Evolutionary conservation across 2,113 vertebrate species (phyloP), one percentile per base, ranked within the genome.

Genomic region (Gobiocypris rarus): DNA sequence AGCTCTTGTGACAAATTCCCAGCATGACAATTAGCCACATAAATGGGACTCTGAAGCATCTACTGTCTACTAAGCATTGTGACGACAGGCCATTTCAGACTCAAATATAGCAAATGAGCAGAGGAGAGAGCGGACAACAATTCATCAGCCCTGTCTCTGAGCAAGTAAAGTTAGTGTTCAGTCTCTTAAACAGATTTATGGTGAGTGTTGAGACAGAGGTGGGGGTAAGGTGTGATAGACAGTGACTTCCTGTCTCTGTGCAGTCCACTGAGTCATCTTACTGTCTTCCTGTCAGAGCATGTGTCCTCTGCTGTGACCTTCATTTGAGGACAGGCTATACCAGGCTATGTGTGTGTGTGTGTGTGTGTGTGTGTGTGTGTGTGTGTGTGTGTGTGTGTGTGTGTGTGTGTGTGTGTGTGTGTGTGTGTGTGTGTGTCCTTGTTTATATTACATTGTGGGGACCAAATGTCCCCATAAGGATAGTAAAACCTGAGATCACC

Each of bases 131-230:
- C 41, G 54, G 19, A 83, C 52, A 58, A 48, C 61, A 76, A 76
- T 43, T 76, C 58, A 65, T 75, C 50, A 75, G 13, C 3, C 43
- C 56, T 75, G 56, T 52, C 73, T 61, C 19, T 34, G 67, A 26
- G 24, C 34, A 28, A 83, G 71, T 19, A 31, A 83, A 80, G 59
- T 67, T 80, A 65, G 59, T 50, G 24, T 26, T 67, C 61, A 80
- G 78, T 65, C 78, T 34, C 52, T 80, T 67, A 67, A 52, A 67
- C 59, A 65, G 78, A 80, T 80, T 80, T 80, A 80, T 34, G 78
- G 78, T 8, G 61, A 80, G 26, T 50, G 43, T 50, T 48, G 59
- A 48, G 58, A 48, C 9, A 19, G 41, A 80, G 58, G 77, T 65
- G 59, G n/a, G 26, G 43, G 77, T 80, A 59, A 80, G 43, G 41